These are phyloP conservation scores for Nematopogon swammerdamellus DNA, from an alignment of 2,888 invertebrate genomes.

Conservation along the genomic window DNA sequence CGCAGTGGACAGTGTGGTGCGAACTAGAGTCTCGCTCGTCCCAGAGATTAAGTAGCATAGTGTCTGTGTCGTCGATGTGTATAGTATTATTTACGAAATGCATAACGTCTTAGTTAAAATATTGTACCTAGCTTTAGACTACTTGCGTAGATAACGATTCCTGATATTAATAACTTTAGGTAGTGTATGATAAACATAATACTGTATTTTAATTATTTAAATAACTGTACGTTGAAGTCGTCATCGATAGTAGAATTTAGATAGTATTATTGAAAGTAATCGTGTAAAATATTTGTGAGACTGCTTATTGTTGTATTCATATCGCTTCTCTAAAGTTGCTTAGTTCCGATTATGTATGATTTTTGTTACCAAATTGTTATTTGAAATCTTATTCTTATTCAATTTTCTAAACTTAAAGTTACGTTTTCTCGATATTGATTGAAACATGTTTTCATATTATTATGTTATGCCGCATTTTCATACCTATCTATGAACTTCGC, in stretches of 20 bases:
- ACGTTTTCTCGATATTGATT: slow-evolving; percentile 2
- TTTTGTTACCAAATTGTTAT: slow-evolving; percentile 57
- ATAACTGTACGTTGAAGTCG: slow-evolving; percentile 42
- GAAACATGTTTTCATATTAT: background rate
- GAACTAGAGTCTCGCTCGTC: slow-evolving; percentile 19
- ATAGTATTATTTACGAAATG: slow-evolving; percentile 53
- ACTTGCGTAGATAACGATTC: slow-evolving; percentile 52
- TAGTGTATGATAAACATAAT: slow-evolving; percentile 43
- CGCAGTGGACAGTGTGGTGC: slow-evolving; percentile 8
- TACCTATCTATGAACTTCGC: too few species aligned
- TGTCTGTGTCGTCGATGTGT: slow-evolving; percentile 54
- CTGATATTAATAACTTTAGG: slow-evolving; percentile 49
- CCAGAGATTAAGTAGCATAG: slow-evolving; percentile 53
- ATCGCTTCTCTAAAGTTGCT: slow-evolving; percentile 39
- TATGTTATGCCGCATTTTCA: too few species aligned
- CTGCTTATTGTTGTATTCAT: slow-evolving; percentile 57
- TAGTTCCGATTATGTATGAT: slow-evolving; percentile 44
- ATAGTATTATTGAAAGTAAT: slow-evolving; percentile 45
- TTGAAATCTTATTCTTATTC: slow-evolving; percentile 16
- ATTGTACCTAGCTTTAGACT: slow-evolving; percentile 43
- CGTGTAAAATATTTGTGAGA: slow-evolving; percentile 56
- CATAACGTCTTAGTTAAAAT: slow-evolving; percentile 25
- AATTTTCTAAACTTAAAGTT: background rate
- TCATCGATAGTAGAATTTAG: slow-evolving; percentile 50
- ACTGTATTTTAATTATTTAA: slow-evolving; percentile 46